Evolutionary conservation across 2,113 vertebrate species (phyloP).

Genomic region (Pycnonotus jocosus): DNA sequence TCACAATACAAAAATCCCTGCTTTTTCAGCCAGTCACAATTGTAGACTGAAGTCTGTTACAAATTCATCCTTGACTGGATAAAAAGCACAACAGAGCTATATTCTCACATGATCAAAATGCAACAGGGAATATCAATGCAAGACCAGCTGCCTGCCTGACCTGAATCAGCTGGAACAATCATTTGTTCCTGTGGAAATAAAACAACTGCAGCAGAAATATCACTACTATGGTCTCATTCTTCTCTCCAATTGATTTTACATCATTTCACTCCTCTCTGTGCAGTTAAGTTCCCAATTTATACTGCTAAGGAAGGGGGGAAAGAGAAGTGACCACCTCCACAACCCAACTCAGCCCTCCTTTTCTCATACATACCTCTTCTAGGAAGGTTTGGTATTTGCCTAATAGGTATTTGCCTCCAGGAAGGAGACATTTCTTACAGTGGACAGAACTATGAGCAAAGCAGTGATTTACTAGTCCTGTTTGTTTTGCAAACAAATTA

Average conservation of each 20-base stretch:
- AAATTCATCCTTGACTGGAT: background rate
- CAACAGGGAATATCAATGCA: background rate
- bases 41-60: background rate
- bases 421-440: background rate
- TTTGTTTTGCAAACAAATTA: constrained; percentile 3
- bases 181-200: background rate
- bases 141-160: background rate
- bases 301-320: background rate
- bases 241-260: background rate
- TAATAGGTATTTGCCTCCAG: background rate
- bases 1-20: background rate
- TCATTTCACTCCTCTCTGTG: background rate
- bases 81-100: background rate
- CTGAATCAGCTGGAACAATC: background rate
- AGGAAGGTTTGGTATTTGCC: background rate
- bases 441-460: background rate
- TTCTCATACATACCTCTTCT: background rate
- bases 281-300: background rate
- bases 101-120: background rate
- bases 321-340: background rate
- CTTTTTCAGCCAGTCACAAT: background rate
- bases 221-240: background rate
- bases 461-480: background rate
- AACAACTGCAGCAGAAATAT: background rate
- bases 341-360: background rate